Percentiles rank a stretch among this genome's conserved stretches.
Evolutionary conservation across 1,140 invertebrate genomes (phyloP).

Genomic region (Drosophila bipectinata): DNA sequence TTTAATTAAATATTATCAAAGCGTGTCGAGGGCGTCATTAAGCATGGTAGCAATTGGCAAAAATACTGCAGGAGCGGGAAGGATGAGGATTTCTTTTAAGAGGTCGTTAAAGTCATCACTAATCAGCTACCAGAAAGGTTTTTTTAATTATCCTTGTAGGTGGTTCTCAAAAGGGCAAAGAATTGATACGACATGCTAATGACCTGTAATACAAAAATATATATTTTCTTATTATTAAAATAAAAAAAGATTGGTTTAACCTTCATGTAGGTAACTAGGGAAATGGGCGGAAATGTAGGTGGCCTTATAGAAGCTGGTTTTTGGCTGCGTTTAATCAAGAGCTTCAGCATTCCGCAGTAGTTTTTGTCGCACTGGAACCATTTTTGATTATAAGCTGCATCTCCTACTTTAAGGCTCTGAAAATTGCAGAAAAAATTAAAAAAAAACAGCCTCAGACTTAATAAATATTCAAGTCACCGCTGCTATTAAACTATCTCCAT

Average conservation of each 20-base stretch:
- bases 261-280: slow-evolving; percentile 78
- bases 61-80: neutral
- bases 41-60: slow-evolving; percentile 30
- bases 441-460: neutral
- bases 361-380: slow-evolving; percentile 69
- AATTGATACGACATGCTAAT: slow-evolving; percentile 79
- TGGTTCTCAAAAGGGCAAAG: slow-evolving; percentile 64
- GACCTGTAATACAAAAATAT: slow-evolving; percentile 30
- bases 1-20: slow-evolving; percentile 81
- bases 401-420: slow-evolving; percentile 67
- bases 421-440: neutral
- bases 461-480: slow-evolving; percentile 34
- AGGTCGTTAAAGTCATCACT: slow-evolving; percentile 16
- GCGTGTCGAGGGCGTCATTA: slow-evolving; percentile 67
- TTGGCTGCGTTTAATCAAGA: slow-evolving; percentile 72
- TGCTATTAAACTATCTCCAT: slow-evolving; percentile 68
- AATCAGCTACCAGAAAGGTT: neutral
- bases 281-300: slow-evolving; percentile 76
- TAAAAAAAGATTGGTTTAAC: slow-evolving; percentile 12
- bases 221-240: neutral
- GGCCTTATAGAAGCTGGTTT: slow-evolving; percentile 69
- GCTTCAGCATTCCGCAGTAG: slow-evolving; percentile 63
- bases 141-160: slow-evolving; percentile 43
- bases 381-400: slow-evolving; percentile 77
- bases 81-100: slow-evolving; percentile 5